These are phyloP conservation scores for Scaptomyza tumidula DNA, from an alignment of 2,888 invertebrate species.

Conservation along the genomic window DNA sequence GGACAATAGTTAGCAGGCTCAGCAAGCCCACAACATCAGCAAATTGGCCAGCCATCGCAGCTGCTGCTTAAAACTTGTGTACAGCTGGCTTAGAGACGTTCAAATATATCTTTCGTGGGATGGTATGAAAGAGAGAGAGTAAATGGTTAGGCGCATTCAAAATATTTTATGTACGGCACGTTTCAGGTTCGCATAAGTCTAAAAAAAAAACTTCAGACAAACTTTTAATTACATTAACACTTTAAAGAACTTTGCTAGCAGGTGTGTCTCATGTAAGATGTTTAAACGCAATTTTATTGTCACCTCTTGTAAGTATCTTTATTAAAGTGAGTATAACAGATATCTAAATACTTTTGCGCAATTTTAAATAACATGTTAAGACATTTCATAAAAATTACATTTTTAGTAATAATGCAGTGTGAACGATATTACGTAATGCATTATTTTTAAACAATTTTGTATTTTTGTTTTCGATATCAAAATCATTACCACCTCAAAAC, in stretches of 20 bases:
- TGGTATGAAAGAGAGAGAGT: constrained; percentile 22
- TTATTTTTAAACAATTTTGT: too few relatives aligned
- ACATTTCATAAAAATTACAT: too few relatives aligned
- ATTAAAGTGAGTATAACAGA: too few relatives aligned
- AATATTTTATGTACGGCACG: constrained; percentile 62
- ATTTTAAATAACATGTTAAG: too few relatives aligned
- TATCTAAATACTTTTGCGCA: too few relatives aligned
- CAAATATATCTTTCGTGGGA: constrained; percentile 8
- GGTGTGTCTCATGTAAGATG: constrained; percentile 13
- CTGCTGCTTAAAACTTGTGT: constrained; percentile 24
- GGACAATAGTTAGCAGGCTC: constrained; percentile 28
- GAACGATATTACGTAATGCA: too few relatives aligned
- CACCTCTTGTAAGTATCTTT: constrained; percentile 16
- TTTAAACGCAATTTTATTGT: constrained; percentile 26
- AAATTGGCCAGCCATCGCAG: constrained; percentile 53
- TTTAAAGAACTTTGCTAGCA: constrained; percentile 45
- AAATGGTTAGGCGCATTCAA: constrained; percentile 47
- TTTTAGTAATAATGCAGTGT: too few relatives aligned
- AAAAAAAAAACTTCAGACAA: constrained; percentile 25
- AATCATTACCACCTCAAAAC: too few relatives aligned
- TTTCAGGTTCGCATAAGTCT: constrained; percentile 36
- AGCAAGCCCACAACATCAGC: constrained; percentile 25
- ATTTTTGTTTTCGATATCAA: too few relatives aligned
- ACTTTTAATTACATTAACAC: constrained; percentile 75
- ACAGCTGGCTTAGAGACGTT: constrained; percentile 12